These are phyloP conservation scores for Falco peregrinus DNA, from an alignment of 2,797 vertebrate species.

Conservation along the genomic window DNA sequence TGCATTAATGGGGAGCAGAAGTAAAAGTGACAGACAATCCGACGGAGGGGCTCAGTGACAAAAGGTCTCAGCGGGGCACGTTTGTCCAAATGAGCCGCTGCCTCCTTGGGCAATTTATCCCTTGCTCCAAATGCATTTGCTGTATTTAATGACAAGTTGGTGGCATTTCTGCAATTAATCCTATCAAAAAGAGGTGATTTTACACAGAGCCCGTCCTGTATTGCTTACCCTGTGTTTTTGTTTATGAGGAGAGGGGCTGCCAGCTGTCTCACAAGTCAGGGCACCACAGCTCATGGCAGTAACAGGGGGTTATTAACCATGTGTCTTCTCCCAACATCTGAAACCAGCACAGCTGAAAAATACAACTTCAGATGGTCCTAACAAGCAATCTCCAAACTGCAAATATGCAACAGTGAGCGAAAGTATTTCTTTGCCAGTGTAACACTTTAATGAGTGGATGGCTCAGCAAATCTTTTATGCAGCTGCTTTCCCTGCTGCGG, in stretches of 20 bases:
- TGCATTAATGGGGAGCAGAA: conserved; percentile 4
- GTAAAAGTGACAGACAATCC: background rate
- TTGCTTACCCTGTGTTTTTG: background rate
- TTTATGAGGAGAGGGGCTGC: background rate
- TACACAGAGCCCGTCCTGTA: background rate
- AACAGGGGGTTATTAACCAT: background rate
- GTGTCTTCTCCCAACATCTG: background rate
- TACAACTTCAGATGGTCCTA: conserved; percentile 32
- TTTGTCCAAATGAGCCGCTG: conserved; percentile 12
- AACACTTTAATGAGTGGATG: conserved; percentile 58
- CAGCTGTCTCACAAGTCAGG: background rate
- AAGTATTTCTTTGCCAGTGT: conserved; percentile 51
- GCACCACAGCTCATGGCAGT: background rate
- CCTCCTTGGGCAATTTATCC: conserved; percentile 33
- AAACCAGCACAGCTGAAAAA: conserved; percentile 27
- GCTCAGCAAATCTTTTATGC: conserved; percentile 50
- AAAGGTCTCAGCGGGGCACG: background rate
- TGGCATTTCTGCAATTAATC: conserved; percentile 63
- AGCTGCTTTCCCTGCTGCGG: conserved; percentile 21
- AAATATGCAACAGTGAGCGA: conserved; percentile 50
- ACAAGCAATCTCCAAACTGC: conserved; percentile 48
- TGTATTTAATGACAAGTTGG: conserved; percentile 51
- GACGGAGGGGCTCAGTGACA: background rate
- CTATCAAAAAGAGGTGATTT: conserved; percentile 38
- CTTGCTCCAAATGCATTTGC: conserved; percentile 33